Base-by-base conservation (phyloP, 2,888 invertebrate species). In the Lepidocyrtoides sp. region DNA sequence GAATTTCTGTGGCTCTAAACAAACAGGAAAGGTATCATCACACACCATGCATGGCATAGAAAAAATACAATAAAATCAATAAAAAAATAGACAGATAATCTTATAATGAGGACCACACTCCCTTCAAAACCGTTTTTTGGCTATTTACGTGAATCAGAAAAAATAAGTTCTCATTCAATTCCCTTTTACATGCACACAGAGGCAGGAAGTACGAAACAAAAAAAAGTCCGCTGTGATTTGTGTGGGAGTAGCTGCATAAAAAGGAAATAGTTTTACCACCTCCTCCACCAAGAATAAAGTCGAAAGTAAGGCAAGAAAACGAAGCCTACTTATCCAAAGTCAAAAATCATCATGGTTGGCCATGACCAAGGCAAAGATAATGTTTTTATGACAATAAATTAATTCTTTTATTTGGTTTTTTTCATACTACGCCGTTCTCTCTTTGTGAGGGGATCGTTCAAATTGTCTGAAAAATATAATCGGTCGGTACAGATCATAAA, bases 351-450 rank as follows among this genome's bases (percentile, higher is more conserved):
- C 86, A 87, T n/a, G 77, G 51, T 54, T 44, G 69, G 81, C 69
- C 81, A 81, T 88, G 88, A 82, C 81, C 88, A 81, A 72, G 48
- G 72, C n/a, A 66, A 81, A 79, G 29, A 66, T 66, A 57, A 82
- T 60, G 81, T 60, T 82, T 51, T 82, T 41, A 57, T 60, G 41
- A 82, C 60, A 82, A 60, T 82, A 82, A 60, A 83, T 82, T 82
- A 82, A 14, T 41, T 36, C 23, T 60, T 57, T 66, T 57, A 17
- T 36, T 81, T 57, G 5, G 14, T 4, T 23, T 79, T 54, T 23
- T 60, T 41, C 10, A 17, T 41, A 63, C 4, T 63, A 12, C n/a
- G 14, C 2, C 63, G 5, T 12, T 57, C 20, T 20, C 57, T 20
- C n/a, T 17, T 57, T 32, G 12, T 36, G 29, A 32, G 29, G 14